Conservation (phyloP, 2,797 vertebrate species). For the Glyptemys insculpta region DNA sequence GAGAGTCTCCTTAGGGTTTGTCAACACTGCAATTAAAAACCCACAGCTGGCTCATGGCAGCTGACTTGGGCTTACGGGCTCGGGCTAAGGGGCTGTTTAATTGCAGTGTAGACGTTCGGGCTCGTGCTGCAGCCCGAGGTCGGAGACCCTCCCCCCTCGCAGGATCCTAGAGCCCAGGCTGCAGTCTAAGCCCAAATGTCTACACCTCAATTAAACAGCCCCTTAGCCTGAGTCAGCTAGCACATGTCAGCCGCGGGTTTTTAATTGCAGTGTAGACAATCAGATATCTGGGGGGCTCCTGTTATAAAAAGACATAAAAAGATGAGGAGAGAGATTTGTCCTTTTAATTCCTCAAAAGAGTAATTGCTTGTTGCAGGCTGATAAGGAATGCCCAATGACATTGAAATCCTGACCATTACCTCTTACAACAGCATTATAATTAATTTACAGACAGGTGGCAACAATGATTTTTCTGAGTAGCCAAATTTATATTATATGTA, state of each 20-base stretch:
- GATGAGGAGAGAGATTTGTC: neutral
- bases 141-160: neutral
- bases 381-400: slow-evolving; percentile 53
- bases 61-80: neutral
- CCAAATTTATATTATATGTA: slow-evolving; percentile 20
- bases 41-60: neutral
- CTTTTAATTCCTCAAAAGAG: neutral
- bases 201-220: neutral
- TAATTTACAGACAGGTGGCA: neutral
- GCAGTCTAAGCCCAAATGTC: neutral
- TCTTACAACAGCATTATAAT: neutral
- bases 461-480: neutral
- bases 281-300: neutral
- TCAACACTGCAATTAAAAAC: neutral
- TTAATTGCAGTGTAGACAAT: neutral
- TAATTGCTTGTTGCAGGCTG: neutral
- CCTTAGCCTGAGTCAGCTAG: neutral
- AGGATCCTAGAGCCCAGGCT: neutral
- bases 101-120: neutral
- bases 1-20: neutral
- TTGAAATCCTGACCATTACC: slow-evolving; percentile 55
- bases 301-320: slow-evolving; percentile 44
- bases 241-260: neutral
- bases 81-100: neutral
- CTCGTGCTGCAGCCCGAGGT: neutral